Percentiles rank a stretch among this genome's conserved stretches.
phyloP scores from a whole-genome alignment of 2,113 vertebrate genomes.

The Tenrec ecaudatus region DNA sequence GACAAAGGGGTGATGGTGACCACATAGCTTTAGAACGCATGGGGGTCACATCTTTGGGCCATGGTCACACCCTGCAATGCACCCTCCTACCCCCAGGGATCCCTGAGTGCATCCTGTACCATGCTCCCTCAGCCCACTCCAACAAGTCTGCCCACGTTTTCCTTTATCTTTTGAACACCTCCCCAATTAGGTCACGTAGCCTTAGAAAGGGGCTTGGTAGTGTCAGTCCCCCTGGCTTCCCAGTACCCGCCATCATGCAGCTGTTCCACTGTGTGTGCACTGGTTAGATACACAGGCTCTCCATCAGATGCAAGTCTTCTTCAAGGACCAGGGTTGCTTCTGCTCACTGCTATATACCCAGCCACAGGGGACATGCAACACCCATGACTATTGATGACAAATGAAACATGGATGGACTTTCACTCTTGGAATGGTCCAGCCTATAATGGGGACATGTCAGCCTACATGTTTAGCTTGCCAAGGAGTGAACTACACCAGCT shows the following conservation, averaged over 20 bases:
- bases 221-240: neutral
- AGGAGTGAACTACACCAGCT: neutral
- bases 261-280: accelerated
- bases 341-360: neutral
- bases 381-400: neutral
- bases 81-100: neutral
- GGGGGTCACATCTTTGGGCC: neutral
- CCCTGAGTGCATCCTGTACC: neutral
- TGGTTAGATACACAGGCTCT: neutral
- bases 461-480: neutral
- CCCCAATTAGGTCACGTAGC: neutral
- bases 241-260: neutral
- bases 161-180: neutral
- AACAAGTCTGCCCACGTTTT: too few species aligned
- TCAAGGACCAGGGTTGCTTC: neutral
- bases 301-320: neutral
- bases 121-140: neutral
- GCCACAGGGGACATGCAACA: neutral
- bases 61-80: neutral
- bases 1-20: neutral
- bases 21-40: neutral
- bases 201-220: neutral
- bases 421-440: neutral
- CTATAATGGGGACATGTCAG: neutral
- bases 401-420: neutral